These are phyloP conservation scores for Molossus alvarezi DNA, from an alignment of 2,797 vertebrate species.

Conservation along the genomic window DNA sequence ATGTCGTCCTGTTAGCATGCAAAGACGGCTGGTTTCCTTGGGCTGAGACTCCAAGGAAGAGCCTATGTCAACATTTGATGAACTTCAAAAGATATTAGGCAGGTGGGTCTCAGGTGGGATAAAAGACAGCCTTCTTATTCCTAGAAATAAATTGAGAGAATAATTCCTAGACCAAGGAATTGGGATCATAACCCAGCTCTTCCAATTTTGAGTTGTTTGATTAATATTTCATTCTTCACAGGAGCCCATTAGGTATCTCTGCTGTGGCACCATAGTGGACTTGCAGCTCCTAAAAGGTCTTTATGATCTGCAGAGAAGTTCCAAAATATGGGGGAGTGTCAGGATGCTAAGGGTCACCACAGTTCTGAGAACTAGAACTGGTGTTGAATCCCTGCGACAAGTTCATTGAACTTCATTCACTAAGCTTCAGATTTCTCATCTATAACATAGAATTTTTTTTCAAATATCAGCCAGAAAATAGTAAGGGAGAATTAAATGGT, in stretches of 20 bases:
- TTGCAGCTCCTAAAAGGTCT: not conserved
- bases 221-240: not conserved
- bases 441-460: slow-evolving; percentile 65
- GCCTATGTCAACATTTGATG: slow-evolving; percentile 56
- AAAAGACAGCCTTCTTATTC: slow-evolving; percentile 26
- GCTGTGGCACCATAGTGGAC: not conserved
- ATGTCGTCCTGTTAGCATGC: slow-evolving; percentile 78
- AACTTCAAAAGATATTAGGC: slow-evolving; percentile 35
- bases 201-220: not conserved
- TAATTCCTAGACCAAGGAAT: not conserved
- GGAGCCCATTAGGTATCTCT: not conserved
- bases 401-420: not conserved
- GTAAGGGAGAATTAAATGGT: not conserved
- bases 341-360: not conserved
- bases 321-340: not conserved
- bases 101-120: not conserved
- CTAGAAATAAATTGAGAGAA: slow-evolving; percentile 50
- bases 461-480: slow-evolving; percentile 1
- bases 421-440: slow-evolving; percentile 2
- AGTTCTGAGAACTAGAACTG: not conserved
- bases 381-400: not conserved
- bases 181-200: not conserved
- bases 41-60: slow-evolving; percentile 60
- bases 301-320: not conserved
- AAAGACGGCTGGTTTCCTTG: slow-evolving; percentile 69